These are phyloP conservation scores for Papilio xuthus DNA, from an alignment of 1,140 invertebrate genomes.

Conservation along the genomic window DNA sequence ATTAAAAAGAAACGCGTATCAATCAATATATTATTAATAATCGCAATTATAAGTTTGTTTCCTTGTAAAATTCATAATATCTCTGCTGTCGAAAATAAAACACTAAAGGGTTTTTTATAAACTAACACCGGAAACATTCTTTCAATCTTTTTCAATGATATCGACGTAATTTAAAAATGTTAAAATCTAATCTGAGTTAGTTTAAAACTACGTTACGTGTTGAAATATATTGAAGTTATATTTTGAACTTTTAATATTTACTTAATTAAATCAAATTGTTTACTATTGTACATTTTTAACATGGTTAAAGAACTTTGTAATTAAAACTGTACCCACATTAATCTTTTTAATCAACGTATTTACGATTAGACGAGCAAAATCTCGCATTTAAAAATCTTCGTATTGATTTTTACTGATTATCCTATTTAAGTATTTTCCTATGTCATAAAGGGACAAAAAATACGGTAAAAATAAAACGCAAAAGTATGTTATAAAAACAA, in stretches of 20 bases:
- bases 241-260: too few species aligned
- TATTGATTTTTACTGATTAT: too few species aligned
- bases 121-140: background rate
- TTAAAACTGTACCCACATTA: background rate
- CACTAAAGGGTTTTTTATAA: background rate
- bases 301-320: background rate
- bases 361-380: background rate
- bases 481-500: constrained; percentile 23
- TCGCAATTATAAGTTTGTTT: too few species aligned
- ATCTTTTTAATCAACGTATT: background rate
- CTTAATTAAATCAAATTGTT: too few species aligned
- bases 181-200: too few species aligned
- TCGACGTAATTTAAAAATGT: background rate
- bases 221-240: too few species aligned
- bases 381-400: background rate
- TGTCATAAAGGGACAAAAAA: background rate
- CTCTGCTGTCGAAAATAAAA: too few species aligned
- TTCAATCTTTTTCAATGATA: background rate
- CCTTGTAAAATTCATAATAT: too few species aligned
- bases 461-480: background rate
- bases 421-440: background rate
- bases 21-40: too few species aligned
- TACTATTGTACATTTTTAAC: too few species aligned
- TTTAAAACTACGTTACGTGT: too few species aligned
- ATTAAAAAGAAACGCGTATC: too few species aligned